A percentile compares a stretch with the other conserved stretches of the same genome.
Evolutionary conservation across 92 coral and sea anemone species (phyloP).

Genomic region (Epizoanthus illoricatus): DNA sequence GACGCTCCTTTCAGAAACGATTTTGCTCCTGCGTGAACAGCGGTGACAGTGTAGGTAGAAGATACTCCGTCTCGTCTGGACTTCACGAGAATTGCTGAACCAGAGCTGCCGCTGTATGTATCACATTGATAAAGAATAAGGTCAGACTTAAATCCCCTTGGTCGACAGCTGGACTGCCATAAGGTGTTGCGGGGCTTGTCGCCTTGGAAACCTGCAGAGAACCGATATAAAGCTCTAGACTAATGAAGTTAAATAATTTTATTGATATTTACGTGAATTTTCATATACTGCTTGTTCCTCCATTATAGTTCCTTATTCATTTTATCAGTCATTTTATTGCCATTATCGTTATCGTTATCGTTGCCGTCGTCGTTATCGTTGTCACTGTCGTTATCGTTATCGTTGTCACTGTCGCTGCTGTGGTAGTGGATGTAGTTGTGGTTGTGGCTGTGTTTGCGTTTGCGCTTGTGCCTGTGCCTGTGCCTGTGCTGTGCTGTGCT

Average conservation of each 20-base stretch:
- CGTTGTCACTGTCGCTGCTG: no score
- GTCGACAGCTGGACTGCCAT: slow-evolving; percentile 53
- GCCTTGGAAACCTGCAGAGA: slow-evolving; percentile 55
- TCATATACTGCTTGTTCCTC: background rate
- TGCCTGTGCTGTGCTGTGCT: no score
- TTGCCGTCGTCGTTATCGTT: no score
- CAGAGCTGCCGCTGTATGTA: slow-evolving; percentile 62
- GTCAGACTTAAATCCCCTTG: slow-evolving; percentile 4
- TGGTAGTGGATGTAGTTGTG: no score
- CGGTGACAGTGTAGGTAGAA: slow-evolving; percentile 7
- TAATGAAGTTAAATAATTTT: background rate
- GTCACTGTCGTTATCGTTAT: no score
- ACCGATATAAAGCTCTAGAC: background rate
- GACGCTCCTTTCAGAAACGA: background rate
- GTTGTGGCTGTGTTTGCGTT: no score
- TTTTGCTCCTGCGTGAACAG: slow-evolving; percentile 15
- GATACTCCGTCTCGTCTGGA: background rate
- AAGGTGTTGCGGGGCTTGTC: slow-evolving; percentile 62
- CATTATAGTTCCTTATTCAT: background rate
- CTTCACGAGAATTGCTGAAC: slow-evolving; percentile 68
- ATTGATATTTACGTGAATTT: background rate
- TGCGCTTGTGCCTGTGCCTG: no score
- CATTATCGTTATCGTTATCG: no score
- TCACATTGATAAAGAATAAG: slow-evolving; percentile 57
- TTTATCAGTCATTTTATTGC: no score